Evolutionary conservation across 2,888 invertebrate genomes (phyloP), one percentile per base, ranked within the genome.

Genomic region (Maniola hyperantus): DNA sequence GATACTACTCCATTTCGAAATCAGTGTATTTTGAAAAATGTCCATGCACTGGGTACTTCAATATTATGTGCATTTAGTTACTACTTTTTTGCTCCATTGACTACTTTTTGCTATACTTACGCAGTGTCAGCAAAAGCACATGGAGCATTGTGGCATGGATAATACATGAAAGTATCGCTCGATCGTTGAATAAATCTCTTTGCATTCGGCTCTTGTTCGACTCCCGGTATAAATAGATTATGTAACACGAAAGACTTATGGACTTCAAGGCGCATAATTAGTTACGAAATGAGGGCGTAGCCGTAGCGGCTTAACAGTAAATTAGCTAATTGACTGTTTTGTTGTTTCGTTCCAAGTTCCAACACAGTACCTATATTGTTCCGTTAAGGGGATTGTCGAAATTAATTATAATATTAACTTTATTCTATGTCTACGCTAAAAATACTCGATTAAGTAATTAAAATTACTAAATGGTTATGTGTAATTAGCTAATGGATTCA

Each of bases 161-260:
- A 39, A 39, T 10, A 39, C 39, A 39, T 10, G 39, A 10, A 39
- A 39, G 10, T 39, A 10, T 10, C 10, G 4, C 39, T 39, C 39
- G 39, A 39, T 10, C 39, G 10, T 39, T 39, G 8, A 5, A 39
- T 10, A 10, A 36, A 36, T 8, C 10, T 39, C 10, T 39, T 10
- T 39, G 4, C 39, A 11, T 39, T 39, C 79, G 78, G 65, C 50
- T 15, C 36, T 36, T 10, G 55, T 55, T 39, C 74, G 69, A 74
- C 79, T 83, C 76, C 73, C 75, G 77, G 59, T 72, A 82, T 81
- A 82, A 77, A 78, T 72, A 75, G 69, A 75, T 83, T 83, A 79
- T 76, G 78, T 78, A 83, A 82, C 70, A 26, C 58, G 13, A 70
- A 74, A 77, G 74, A 76, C 77, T 77, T 75, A 78, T 76, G 73